These are phyloP conservation scores for Osmerus mordax DNA, from an alignment of 2,113 vertebrate genomes.

Conservation along the genomic window DNA sequence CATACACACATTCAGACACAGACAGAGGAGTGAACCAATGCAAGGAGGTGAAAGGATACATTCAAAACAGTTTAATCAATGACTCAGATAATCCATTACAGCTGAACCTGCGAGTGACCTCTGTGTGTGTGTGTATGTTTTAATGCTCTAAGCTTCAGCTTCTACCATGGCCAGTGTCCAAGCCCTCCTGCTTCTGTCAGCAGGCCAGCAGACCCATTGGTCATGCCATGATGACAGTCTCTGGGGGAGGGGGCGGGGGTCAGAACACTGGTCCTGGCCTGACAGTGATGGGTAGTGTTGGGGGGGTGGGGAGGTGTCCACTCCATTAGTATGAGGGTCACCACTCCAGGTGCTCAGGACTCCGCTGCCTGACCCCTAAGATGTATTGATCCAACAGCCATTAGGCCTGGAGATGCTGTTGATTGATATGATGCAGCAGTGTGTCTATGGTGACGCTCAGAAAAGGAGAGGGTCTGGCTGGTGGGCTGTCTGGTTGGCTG, in stretches of 20 bases:
- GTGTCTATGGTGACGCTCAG: constrained; percentile 24
- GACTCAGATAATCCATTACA: too few relatives aligned
- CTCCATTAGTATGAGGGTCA: constrained; percentile 61
- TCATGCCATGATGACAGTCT: neutral
- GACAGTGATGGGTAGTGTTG: constrained; percentile 46
- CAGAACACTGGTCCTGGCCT: constrained; percentile 7
- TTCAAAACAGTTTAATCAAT: too few relatives aligned
- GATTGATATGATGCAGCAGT: constrained; percentile 60
- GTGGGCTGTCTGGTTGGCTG: too few relatives aligned
- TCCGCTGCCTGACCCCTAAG: constrained; percentile 47
- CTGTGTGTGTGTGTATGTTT: too few relatives aligned
- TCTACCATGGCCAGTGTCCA: neutral
- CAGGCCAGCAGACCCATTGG: neutral
- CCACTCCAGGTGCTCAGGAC: constrained; percentile 28
- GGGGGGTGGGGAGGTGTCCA: neutral
- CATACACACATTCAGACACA: neutral
- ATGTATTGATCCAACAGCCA: constrained; percentile 58
- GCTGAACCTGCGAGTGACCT: too few relatives aligned
- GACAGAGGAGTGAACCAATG: neutral
- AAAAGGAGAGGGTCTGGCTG: too few relatives aligned
- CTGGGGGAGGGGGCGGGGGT: neutral
- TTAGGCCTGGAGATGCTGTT: constrained; percentile 60
- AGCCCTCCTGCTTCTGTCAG: neutral
- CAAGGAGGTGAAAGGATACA: too few relatives aligned
- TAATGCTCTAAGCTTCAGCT: neutral